These are phyloP conservation scores for Toxostoma redivivum DNA, from an alignment of 2,113 vertebrate species.

Conservation along the genomic window DNA sequence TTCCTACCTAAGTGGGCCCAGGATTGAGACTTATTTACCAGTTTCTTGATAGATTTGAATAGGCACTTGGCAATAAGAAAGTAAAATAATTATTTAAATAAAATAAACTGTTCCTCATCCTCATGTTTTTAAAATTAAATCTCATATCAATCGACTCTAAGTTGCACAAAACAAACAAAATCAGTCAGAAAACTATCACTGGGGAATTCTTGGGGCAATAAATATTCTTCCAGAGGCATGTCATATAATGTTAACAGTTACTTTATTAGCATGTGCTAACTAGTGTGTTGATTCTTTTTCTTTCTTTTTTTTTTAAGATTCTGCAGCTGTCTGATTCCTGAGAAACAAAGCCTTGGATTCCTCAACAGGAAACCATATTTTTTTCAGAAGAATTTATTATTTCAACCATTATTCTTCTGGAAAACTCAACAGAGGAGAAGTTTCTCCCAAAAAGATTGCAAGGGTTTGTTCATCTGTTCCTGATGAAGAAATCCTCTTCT, in stretches of 20 bases:
- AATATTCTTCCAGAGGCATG: neutral
- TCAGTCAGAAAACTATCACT: neutral
- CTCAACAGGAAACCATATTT: neutral
- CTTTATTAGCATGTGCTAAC: neutral
- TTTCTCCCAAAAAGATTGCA: neutral
- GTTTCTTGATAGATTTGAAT: neutral
- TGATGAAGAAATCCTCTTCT: neutral
- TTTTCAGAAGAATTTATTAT: neutral
- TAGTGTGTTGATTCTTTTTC: neutral
- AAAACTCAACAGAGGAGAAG: neutral
- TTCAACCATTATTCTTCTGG: neutral
- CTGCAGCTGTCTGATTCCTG: neutral
- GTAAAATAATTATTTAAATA: neutral
- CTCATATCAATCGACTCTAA: neutral
- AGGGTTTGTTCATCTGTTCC: neutral
- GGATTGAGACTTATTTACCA: neutral
- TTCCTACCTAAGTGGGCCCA: neutral
- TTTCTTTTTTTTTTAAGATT: neutral
- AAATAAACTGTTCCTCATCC: neutral
- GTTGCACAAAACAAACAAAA: neutral
- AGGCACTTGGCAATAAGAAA: neutral
- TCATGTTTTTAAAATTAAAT: neutral
- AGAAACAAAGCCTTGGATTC: neutral
- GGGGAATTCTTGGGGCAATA: neutral
- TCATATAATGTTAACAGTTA: neutral